Evolutionary conservation across 2,888 invertebrate species (phyloP), one percentile per base, ranked within the genome.

Genomic region (Galeopsomyia nigrocyanea): DNA sequence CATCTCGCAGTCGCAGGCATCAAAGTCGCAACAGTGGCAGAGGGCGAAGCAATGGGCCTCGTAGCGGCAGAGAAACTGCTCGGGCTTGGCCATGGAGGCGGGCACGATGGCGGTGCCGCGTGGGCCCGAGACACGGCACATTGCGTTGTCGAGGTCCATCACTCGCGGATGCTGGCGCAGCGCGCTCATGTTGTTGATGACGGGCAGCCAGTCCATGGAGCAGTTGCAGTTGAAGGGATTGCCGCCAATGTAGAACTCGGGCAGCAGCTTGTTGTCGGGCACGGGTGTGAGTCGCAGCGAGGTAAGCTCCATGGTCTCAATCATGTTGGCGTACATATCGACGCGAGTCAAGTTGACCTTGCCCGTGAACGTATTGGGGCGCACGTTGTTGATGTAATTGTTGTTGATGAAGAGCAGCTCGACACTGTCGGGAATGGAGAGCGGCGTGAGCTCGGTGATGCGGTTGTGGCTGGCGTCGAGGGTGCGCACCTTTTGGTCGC

Each of bases 1-100:
- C 94, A 97, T 96, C 88, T 97, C 96, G 88, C 98, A 98, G 87
- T 97, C 97, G 87, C 98, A 98, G 75, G 95, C 95, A 84, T 96
- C 96, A 85, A 95, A 97, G 85, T 97, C 97, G 87, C 98, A 98
- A 87, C 98, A 98, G 86, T 96, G 95, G 87, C 98, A 98, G 64
- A 95, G 90, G 53, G 96, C 94, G 87, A 97, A 97, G 88, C 98
- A 98, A 87, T 97, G 96, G 67, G 94, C 92, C 84, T 95, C 94
- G 88, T 97, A 97, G 81, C 92, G 93, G 88, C 97, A 97, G 80
- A 97, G 90, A 88, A 97, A 97, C 87, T 96, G 95, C 77, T 94
- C 91, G 68, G 94, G 90, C 80, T 92, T 91, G 47, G 95, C 92
- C 77, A 92, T 90, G 77, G 93, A 91, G 80, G 96, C 89, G 75